Evolutionary conservation across 2,888 invertebrate genomes (phyloP), one percentile per base, ranked within the genome.

Genomic region (Amaurobius ferox): DNA sequence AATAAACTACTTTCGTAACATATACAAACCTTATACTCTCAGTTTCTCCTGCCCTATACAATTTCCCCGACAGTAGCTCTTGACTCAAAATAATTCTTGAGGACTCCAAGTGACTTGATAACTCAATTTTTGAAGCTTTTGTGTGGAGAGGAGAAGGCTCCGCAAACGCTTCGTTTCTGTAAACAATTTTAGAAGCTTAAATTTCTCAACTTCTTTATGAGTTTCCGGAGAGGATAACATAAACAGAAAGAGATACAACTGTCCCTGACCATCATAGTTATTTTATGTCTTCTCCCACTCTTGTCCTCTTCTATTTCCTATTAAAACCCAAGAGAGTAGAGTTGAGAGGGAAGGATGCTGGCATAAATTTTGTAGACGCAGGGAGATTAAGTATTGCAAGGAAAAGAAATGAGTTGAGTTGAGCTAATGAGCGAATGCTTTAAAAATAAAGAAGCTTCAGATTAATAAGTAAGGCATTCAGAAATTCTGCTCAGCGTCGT

Each of bases 181-280:
- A 85, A 85, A 85, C 83, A 85, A 32, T 9, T 71, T 62, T 19
- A n/a, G 30, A 28, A 74, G 74, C 76, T 80, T 28, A 40, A 26
- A 55, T 67, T 79, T 79, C 74, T 71, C 64, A 71, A 70, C 83
- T 85, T 66, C 83, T 85, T 85, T 85, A 85, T 72, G 83, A 78
- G 83, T 48, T 85, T 85, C 83, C 83, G 83, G 83, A 39, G 77
- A 16, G 66, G 77, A 77, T 72, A 77, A 77, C 83, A 85, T 85
- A 85, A 85, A 85, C 83, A 85, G 72, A 77, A 48, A 23, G 64
- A 70, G 70, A 77, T 72, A 80, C 79, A 85, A 85, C 83, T 85
- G 83, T 85, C 83, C 77, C 55, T 32, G 66, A 55, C 66, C 83
- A 77, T 85, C 83, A 77, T 67, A 77, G 71, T 23, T 85, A 77